Conservation (phyloP, 2,113 vertebrate species). For the Motacilla tschutschensis region DNA sequence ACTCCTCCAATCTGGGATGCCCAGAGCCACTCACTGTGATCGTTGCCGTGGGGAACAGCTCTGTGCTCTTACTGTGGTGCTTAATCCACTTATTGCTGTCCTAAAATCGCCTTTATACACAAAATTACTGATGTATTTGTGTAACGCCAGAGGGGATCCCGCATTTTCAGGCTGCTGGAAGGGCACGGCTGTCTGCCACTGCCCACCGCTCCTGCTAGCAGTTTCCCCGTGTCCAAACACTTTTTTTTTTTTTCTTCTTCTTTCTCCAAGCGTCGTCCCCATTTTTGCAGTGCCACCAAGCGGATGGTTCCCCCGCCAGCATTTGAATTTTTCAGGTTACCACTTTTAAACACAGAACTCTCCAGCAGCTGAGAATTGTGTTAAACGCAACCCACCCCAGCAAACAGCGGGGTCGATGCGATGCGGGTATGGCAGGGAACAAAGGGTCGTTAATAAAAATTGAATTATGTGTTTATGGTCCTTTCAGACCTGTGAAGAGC, state of each 20-base stretch:
- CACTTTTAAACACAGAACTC: fast-evolving
- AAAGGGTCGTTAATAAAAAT: neutral
- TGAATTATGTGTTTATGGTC: neutral
- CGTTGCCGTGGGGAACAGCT: fast-evolving
- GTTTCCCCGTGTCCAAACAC: neutral
- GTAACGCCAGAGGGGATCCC: fast-evolving
- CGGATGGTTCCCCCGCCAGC: neutral
- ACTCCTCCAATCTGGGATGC: neutral
- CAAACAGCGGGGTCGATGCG: fast-evolving
- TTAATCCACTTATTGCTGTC: neutral
- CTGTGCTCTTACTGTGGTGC: fast-evolving
- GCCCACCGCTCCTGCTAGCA: neutral
- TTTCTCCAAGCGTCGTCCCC: fast-evolving
- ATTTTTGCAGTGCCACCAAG: slow-evolving; percentile 42
- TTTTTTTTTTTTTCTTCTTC: neutral
- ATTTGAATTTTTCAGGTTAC: neutral
- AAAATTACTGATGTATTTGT: neutral
- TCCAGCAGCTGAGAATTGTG: fast-evolving
- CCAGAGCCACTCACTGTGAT: fast-evolving
- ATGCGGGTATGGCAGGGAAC: fast-evolving
- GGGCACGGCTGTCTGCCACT: fast-evolving
- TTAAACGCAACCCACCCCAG: neutral
- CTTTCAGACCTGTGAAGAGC: neutral
- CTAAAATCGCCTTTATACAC: neutral
- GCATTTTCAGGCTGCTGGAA: neutral